Percentiles rank a stretch among this genome's conserved stretches.
Conservation (phyloP, 2,113 vertebrate genomes). For the Cettia cetti region DNA sequence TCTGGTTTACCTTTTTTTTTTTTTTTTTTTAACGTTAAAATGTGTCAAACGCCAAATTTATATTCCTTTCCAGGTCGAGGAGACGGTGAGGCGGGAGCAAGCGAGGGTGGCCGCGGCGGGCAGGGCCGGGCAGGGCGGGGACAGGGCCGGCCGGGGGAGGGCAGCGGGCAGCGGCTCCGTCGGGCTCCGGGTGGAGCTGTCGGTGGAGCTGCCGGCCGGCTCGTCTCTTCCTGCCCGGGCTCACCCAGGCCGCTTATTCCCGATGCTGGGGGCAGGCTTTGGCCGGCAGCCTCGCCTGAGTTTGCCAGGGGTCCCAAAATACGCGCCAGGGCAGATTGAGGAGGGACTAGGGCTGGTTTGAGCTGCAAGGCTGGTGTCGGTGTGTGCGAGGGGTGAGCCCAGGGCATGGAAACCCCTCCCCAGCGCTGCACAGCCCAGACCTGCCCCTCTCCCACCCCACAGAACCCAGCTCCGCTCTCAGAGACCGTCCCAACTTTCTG, state of each 20-base stretch:
- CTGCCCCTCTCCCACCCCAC: neutral
- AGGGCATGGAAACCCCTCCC: neutral
- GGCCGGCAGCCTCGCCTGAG: neutral
- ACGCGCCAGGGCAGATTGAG: neutral
- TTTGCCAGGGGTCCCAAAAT: neutral
- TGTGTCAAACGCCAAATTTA: constrained; percentile 26
- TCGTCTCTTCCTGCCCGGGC: neutral
- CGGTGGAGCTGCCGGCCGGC: neutral
- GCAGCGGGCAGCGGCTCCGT: neutral
- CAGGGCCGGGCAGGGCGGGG: neutral
- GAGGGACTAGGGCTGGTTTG: neutral
- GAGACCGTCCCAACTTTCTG: neutral
- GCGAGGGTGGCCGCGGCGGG: neutral
- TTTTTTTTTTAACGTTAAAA: neutral
- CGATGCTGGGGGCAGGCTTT: neutral
- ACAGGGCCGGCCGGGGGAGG: no score
- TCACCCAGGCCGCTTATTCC: neutral
- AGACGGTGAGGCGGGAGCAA: neutral
- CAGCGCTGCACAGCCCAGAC: neutral
- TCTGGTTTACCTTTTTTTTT: neutral
- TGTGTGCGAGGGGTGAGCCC: neutral
- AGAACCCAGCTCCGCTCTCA: neutral
- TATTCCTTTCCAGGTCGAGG: constrained; percentile 43
- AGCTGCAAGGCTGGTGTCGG: neutral
- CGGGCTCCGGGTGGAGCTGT: neutral